Conservation (phyloP, 2,888 invertebrate species). For the Liodrosophila aerea region DNA sequence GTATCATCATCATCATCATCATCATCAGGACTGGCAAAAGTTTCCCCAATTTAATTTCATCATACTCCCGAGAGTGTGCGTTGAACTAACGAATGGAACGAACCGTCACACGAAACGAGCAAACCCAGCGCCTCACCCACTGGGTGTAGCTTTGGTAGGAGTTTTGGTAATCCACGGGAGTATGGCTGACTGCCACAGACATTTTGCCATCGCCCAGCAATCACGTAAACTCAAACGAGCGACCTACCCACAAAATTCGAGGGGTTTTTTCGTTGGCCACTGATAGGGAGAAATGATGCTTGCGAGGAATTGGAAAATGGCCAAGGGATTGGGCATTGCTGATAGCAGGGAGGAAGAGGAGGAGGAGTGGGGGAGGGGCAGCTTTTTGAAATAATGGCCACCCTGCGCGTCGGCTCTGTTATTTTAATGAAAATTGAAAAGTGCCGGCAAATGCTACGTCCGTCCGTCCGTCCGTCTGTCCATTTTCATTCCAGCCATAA, state of each 20-base stretch:
- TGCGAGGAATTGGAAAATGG: slow-evolving; percentile 9
- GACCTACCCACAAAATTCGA: slow-evolving; percentile 8
- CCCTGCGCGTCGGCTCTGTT: slow-evolving; percentile 67
- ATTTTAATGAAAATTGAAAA: slow-evolving; percentile 81
- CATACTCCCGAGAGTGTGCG: slow-evolving; percentile 76
- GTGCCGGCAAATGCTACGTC: slow-evolving; percentile 62
- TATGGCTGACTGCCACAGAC: slow-evolving; percentile 45
- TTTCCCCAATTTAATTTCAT: slow-evolving; percentile 81
- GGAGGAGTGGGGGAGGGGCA: slow-evolving; percentile 3
- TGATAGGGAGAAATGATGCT: slow-evolving; percentile 34
- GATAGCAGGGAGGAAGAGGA: not conserved
- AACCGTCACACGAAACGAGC: slow-evolving; percentile 41
- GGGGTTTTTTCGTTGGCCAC: slow-evolving; percentile 20
- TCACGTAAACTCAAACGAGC: slow-evolving; percentile 61
- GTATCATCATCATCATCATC: slow-evolving; percentile 36
- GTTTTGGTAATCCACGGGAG: slow-evolving; percentile 21
- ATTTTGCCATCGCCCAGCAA: slow-evolving; percentile 61
- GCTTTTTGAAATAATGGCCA: slow-evolving; percentile 50
- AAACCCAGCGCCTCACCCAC: slow-evolving; percentile 22
- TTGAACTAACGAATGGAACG: slow-evolving; percentile 74
- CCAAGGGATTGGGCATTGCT: slow-evolving; percentile 1
- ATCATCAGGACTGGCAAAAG: slow-evolving; percentile 63
- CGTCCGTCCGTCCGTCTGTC: slow-evolving; percentile 8
- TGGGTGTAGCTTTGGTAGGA: not conserved
- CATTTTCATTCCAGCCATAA: slow-evolving; percentile 29